These are phyloP conservation scores for Chrysopilus asiliformis DNA, from an alignment of 2,888 invertebrate genomes.

Conservation along the genomic window DNA sequence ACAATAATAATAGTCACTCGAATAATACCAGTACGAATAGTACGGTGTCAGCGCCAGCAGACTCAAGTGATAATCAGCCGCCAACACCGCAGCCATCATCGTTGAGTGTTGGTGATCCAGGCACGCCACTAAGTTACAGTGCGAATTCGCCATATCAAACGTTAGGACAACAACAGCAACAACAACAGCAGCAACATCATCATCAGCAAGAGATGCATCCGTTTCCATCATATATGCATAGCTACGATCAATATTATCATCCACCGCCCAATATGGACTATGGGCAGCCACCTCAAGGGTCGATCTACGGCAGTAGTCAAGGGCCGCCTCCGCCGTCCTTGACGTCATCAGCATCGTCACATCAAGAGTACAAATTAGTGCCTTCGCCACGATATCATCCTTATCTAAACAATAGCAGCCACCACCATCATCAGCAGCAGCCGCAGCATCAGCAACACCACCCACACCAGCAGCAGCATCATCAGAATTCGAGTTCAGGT, in stretches of 20 bases:
- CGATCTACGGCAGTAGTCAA: slow-evolving; percentile 9
- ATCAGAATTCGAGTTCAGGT: slow-evolving; percentile 10
- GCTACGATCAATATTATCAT: slow-evolving; percentile 35
- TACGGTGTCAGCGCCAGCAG: slow-evolving; percentile 56
- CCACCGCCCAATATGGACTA: slow-evolving; percentile 20
- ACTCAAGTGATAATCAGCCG: slow-evolving; percentile 52
- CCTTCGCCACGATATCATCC: slow-evolving; percentile 19
- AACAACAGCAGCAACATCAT: too few relatives aligned
- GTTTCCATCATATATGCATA: slow-evolving; percentile 27
- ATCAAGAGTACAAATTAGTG: slow-evolving; percentile 21
- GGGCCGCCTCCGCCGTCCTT: slow-evolving; percentile 1
- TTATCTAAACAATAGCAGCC: slow-evolving; percentile 12
- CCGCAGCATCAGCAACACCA: background rate
- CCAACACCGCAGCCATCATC: slow-evolving; percentile 32
- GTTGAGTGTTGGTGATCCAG: slow-evolving; percentile 20
- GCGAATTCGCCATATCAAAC: too few relatives aligned
- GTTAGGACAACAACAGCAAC: too few relatives aligned
- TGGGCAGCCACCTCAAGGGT: slow-evolving; percentile 8
- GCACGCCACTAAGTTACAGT: too few relatives aligned
- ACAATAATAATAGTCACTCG: slow-evolving; percentile 13
- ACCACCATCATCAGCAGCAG: too few relatives aligned
- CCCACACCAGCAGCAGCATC: slow-evolving; percentile 7
- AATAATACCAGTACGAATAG: slow-evolving; percentile 7
- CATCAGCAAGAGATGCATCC: slow-evolving; percentile 19
- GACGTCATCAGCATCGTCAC: slow-evolving; percentile 8